These are phyloP conservation scores for Thalassophryne amazonica DNA, from an alignment of 2,797 vertebrate genomes.

Conservation along the genomic window DNA sequence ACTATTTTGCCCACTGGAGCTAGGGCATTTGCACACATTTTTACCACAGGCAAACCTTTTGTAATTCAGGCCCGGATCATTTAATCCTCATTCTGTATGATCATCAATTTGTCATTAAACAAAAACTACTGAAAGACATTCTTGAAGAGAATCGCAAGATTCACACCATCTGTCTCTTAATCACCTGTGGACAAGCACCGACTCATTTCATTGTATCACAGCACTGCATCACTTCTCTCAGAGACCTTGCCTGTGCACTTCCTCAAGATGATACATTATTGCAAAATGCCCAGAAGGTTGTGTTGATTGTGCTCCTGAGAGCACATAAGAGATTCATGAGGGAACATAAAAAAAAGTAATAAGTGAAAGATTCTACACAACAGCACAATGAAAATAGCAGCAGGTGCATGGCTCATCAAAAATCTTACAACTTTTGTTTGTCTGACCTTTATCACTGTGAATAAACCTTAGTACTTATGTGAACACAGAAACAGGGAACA, in stretches of 20 bases:
- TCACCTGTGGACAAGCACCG: constrained; percentile 67
- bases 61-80: constrained; percentile 73
- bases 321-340: constrained; percentile 48
- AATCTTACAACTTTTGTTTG: background rate
- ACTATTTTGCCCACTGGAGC: too few relatives aligned
- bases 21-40: too few relatives aligned
- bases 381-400: constrained; percentile 20
- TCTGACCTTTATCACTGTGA: background rate
- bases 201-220: constrained; percentile 53
- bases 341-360: constrained; percentile 41
- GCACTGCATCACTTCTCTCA: constrained; percentile 35
- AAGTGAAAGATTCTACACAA: constrained; percentile 11
- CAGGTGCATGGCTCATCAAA: constrained; percentile 4
- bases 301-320: constrained; percentile 50
- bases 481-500: constrained; percentile 4
- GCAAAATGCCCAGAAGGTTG: constrained; percentile 30
- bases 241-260: constrained; percentile 36
- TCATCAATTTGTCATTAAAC: constrained; percentile 81
- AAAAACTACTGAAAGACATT: constrained; percentile 75
- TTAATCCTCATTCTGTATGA: constrained; percentile 70
- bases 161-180: constrained; percentile 54
- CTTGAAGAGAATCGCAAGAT: constrained; percentile 51
- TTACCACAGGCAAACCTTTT: too few relatives aligned
- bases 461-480: constrained; percentile 3
- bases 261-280: constrained; percentile 45